A percentile compares a stretch with the other conserved stretches of the same genome.
Evolutionary conservation across 2,113 vertebrate species (phyloP).

Genomic region (Takifugu bimaculatus): DNA sequence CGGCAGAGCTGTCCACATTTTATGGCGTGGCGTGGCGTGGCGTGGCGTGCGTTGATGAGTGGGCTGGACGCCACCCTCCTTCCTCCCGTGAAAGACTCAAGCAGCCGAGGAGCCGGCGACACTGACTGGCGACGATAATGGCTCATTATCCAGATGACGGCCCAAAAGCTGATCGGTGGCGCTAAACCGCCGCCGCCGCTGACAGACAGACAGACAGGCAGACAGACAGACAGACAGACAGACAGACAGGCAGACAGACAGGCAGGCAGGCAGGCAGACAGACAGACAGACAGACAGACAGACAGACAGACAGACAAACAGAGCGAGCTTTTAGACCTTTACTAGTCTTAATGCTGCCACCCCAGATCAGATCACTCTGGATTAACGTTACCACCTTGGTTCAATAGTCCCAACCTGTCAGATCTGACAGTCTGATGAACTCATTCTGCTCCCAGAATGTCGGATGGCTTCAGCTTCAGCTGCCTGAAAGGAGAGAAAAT

Average conservation of each 20-base stretch:
- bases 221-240: too few species aligned
- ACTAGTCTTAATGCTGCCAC: not conserved
- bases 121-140: slow-evolving; percentile 15
- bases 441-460: not conserved
- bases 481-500: not conserved
- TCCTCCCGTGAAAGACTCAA: slow-evolving; percentile 15
- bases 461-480: too few species aligned
- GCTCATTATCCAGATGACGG: slow-evolving; percentile 14
- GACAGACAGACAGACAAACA: too few species aligned
- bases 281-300: too few species aligned
- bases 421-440: not conserved
- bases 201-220: too few species aligned
- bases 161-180: slow-evolving; percentile 5
- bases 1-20: slow-evolving; percentile 28
- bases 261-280: too few species aligned
- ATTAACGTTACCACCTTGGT: not conserved
- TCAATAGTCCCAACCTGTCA: not conserved
- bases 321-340: not conserved
- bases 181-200: not conserved
- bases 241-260: too few species aligned
- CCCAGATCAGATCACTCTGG: not conserved
- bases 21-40: slow-evolving; percentile 22
- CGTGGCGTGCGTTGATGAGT: slow-evolving; percentile 42
- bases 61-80: slow-evolving; percentile 24
- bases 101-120: slow-evolving; percentile 11